These are phyloP conservation scores for Montipora foliosa DNA, from an alignment of 64 coral and sea anemone genomes.

Conservation along the genomic window DNA sequence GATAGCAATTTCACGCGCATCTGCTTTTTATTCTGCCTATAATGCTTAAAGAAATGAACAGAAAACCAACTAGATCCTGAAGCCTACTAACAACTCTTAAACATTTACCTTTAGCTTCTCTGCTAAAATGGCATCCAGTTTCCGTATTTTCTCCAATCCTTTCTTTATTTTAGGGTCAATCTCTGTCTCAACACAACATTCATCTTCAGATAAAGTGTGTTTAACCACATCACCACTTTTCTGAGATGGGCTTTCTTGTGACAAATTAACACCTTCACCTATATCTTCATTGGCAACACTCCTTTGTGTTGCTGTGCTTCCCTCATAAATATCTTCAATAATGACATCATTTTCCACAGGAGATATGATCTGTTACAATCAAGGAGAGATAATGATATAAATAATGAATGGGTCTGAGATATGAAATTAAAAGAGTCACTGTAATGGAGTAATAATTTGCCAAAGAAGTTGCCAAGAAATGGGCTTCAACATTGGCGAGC, in stretches of 20 bases:
- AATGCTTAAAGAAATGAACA: not conserved
- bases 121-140: slow-evolving; percentile 90
- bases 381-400: no score
- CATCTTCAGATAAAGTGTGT: not conserved
- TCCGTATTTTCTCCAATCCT: slow-evolving; percentile 91
- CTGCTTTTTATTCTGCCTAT: not conserved
- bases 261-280: not conserved
- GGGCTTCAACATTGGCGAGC: no score
- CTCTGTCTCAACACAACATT: not conserved
- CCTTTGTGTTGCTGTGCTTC: slow-evolving; percentile 47
- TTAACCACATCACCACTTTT: slow-evolving; percentile 16
- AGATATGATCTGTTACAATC: slow-evolving; percentile 56
- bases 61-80: no score
- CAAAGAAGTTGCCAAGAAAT: no score
- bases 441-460: no score
- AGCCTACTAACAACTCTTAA: not conserved
- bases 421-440: no score
- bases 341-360: slow-evolving; percentile 67
- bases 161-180: slow-evolving; percentile 88
- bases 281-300: slow-evolving; percentile 29
- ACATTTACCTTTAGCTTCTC: slow-evolving; percentile 82
- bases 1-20: no score
- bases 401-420: no score
- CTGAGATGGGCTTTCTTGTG: not conserved
- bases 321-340: slow-evolving; percentile 46